Percentiles rank a stretch among this genome's conserved stretches.
These are phyloP conservation scores for Lordiphosa andalusiaca DNA, from an alignment of 2,888 invertebrate species.

Conservation along the genomic window DNA sequence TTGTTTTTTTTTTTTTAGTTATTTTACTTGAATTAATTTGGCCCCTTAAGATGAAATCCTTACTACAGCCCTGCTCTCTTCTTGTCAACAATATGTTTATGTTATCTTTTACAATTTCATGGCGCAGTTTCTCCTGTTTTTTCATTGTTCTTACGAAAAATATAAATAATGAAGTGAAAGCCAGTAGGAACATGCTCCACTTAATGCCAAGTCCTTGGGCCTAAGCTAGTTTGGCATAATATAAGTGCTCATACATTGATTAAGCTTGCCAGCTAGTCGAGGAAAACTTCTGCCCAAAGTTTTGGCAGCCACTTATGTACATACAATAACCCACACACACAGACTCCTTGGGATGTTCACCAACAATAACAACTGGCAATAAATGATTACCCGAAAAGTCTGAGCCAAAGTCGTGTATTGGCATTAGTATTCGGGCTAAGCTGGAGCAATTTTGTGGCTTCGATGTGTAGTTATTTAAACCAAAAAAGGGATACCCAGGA, in stretches of 20 bases:
- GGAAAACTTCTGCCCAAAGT: slow-evolving; percentile 52
- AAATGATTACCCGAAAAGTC: slow-evolving; percentile 12
- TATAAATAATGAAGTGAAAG: slow-evolving; percentile 70
- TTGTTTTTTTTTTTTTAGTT: slow-evolving; percentile 6
- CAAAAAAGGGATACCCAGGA: slow-evolving; percentile 33
- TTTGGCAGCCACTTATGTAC: slow-evolving; percentile 64
- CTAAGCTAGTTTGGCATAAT: slow-evolving; percentile 44
- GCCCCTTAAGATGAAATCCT: no score
- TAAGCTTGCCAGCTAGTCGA: slow-evolving; percentile 38
- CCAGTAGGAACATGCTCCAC: slow-evolving; percentile 14
- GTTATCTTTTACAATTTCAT: slow-evolving; percentile 72
- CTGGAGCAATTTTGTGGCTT: slow-evolving; percentile 57
- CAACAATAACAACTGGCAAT: no score
- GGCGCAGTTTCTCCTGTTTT: slow-evolving; percentile 27
- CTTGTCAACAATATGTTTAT: slow-evolving; percentile 72
- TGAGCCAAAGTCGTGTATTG: slow-evolving; percentile 50
- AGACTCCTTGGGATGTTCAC: slow-evolving; percentile 7
- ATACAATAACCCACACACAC: slow-evolving; percentile 44
- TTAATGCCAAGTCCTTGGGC: slow-evolving; percentile 28
- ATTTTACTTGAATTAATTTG: no score
- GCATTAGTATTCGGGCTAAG: slow-evolving; percentile 64
- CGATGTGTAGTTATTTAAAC: slow-evolving; percentile 57
- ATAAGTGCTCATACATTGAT: slow-evolving; percentile 66
- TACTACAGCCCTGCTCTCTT: slow-evolving; percentile 5
- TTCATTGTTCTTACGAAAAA: slow-evolving; percentile 27